Percentiles rank a stretch among this genome's conserved stretches.
phyloP scores from a whole-genome alignment of 1,140 invertebrate species.

The Drosophila kikkawai region DNA sequence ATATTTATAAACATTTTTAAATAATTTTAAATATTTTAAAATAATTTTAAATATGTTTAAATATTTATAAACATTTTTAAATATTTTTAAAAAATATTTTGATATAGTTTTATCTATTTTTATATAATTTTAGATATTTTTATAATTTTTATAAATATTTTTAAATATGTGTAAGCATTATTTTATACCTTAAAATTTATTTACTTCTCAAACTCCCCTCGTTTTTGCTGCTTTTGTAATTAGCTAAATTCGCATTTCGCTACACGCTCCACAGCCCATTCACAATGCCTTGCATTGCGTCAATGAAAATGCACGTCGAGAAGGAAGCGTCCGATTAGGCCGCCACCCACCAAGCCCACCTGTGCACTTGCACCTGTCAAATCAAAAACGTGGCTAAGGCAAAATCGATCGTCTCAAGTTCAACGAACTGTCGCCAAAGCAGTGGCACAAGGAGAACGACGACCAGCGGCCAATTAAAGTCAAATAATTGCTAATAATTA shows the following conservation, averaged over 20 bases:
- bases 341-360: slow-evolving; percentile 5
- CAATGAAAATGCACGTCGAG: slow-evolving; percentile 24
- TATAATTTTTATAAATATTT: not conserved
- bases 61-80: no score
- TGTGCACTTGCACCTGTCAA: not conserved
- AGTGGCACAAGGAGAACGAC: slow-evolving; percentile 44
- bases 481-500: slow-evolving; percentile 13
- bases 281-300: slow-evolving; percentile 28
- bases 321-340: slow-evolving; percentile 29
- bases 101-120: no score
- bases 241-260: slow-evolving; percentile 31
- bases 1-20: no score
- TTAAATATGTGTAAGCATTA: not conserved
- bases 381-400: not conserved
- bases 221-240: slow-evolving; percentile 4
- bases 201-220: slow-evolving; percentile 5
- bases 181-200: no score
- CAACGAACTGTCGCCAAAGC: slow-evolving; percentile 27
- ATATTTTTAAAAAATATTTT: not conserved
- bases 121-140: no score
- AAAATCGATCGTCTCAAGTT: slow-evolving; percentile 36
- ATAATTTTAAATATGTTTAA: not conserved
- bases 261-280: slow-evolving; percentile 38
- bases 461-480: slow-evolving; percentile 21
- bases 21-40: no score